A percentile compares a stretch with the other conserved stretches of the same genome.
These are phyloP conservation scores for Xyliphius kryptos DNA, from an alignment of 2,113 vertebrate genomes.

Conservation along the genomic window DNA sequence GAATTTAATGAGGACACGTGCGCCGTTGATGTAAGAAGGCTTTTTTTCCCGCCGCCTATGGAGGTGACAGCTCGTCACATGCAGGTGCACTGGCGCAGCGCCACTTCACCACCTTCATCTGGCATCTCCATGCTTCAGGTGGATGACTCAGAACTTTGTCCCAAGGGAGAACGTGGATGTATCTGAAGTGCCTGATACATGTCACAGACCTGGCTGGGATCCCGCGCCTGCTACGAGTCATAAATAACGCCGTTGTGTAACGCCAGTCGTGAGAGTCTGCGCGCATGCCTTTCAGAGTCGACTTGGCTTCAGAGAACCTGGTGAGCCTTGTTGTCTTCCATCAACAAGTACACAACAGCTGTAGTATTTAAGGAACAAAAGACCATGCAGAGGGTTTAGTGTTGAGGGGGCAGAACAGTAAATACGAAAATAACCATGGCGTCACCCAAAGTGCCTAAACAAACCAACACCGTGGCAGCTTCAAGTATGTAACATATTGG, in stretches of 20 bases:
- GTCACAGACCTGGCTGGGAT: constrained; percentile 29
- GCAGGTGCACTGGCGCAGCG: constrained; percentile 30
- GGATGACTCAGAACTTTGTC: constrained; percentile 25
- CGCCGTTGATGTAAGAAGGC: neutral
- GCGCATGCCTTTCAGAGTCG: constrained; percentile 4
- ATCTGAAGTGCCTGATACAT: constrained; percentile 17
- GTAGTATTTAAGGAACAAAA: too few relatives aligned
- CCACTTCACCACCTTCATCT: constrained; percentile 18
- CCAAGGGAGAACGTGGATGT: neutral
- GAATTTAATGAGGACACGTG: neutral
- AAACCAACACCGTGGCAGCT: too few relatives aligned
- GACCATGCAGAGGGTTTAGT: too few relatives aligned
- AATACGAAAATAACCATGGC: too few relatives aligned
- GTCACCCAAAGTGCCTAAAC: too few relatives aligned
- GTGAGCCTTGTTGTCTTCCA: neutral
- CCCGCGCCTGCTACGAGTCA: constrained; percentile 18
- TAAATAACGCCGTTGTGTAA: neutral
- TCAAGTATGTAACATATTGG: too few relatives aligned
- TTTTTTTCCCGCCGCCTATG: neutral
- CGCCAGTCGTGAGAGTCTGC: constrained; percentile 12
- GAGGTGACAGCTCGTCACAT: constrained; percentile 27
- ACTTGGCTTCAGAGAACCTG: neutral
- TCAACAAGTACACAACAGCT: too few relatives aligned
- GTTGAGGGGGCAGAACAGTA: too few relatives aligned
- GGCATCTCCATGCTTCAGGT: constrained; percentile 15